These are phyloP conservation scores for Drosophila nannoptera DNA, from an alignment of 1,140 invertebrate species.

Conservation along the genomic window DNA sequence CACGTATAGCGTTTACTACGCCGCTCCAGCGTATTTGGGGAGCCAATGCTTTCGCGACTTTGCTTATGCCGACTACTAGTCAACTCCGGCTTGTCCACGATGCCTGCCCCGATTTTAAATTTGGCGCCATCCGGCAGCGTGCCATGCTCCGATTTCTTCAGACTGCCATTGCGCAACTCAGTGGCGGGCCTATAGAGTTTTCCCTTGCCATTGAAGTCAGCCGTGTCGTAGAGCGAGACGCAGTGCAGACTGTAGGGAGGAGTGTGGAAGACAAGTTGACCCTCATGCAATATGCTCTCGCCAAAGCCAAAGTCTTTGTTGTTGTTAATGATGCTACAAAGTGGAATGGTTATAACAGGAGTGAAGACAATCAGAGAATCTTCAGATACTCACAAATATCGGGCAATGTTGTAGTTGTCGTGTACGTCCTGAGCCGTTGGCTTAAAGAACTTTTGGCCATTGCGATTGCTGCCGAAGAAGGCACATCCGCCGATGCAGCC, in stretches of 20 bases:
- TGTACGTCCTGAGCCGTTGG: conserved; percentile 88
- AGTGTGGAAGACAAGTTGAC: conserved; percentile 93
- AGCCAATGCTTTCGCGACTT: conserved; percentile 72
- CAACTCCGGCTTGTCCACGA: conserved; percentile 66
- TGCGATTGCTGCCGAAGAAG: conserved; percentile 95
- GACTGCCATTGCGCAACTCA: conserved; percentile 68
- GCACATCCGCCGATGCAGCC: conserved; percentile 96
- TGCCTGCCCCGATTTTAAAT: conserved; percentile 65
- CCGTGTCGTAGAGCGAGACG: conserved; percentile 86
- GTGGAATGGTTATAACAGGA: not conserved
- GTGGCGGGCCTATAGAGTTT: conserved; percentile 64
- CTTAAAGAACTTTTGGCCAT: conserved; percentile 93
- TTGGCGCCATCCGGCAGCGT: conserved; percentile 59
- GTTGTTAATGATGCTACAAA: conserved; percentile 74
- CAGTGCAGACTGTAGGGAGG: conserved; percentile 90
- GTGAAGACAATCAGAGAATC: not conserved
- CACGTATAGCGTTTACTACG: conserved; percentile 73
- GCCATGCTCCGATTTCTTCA: conserved; percentile 69
- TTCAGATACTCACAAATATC: conserved; percentile 81
- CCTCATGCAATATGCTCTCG: conserved; percentile 93
- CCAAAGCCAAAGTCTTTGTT: conserved; percentile 89
- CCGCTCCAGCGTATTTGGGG: conserved; percentile 72
- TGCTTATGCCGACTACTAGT: conserved; percentile 55
- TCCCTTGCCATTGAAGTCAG: conserved; percentile 75
- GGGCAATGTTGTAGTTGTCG: conserved; percentile 90